These are phyloP conservation scores for Plecotus auritus DNA, from an alignment of 2,113 vertebrate genomes.

Conservation along the genomic window DNA sequence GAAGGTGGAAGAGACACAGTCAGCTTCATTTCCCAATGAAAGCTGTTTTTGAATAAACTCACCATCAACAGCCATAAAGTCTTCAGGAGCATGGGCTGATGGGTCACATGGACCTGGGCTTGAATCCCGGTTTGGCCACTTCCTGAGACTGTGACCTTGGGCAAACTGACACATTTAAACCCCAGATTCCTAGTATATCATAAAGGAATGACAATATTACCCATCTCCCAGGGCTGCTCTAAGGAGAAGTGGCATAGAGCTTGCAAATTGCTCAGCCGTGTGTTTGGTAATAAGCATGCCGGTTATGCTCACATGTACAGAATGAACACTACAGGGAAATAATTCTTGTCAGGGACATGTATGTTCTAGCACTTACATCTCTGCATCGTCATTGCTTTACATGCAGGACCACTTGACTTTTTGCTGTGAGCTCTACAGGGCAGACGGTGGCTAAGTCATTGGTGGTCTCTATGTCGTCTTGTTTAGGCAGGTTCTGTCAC, in stretches of 20 bases:
- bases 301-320: neutral
- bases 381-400: accelerated
- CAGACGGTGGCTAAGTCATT: neutral
- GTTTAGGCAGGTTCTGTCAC: neutral
- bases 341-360: neutral
- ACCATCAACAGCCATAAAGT: neutral
- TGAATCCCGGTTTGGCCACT: neutral
- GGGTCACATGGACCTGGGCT: neutral
- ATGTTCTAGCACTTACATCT: too few relatives aligned
- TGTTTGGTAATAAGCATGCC: neutral
- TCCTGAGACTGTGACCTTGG: neutral
- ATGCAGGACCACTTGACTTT: accelerated
- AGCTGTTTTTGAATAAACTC: neutral
- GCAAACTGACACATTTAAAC: neutral
- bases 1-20: neutral
- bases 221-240: neutral
- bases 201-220: too few relatives aligned
- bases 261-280: neutral
- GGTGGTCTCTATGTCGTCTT: accelerated
- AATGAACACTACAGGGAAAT: neutral
- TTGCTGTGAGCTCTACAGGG: accelerated
- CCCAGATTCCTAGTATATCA: neutral
- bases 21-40: neutral
- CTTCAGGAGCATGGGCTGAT: neutral
- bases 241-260: neutral